Evolutionary conservation across 2,888 invertebrate genomes (phyloP), one percentile per base, ranked within the genome.

Genomic region (Lacanobia oleracea): DNA sequence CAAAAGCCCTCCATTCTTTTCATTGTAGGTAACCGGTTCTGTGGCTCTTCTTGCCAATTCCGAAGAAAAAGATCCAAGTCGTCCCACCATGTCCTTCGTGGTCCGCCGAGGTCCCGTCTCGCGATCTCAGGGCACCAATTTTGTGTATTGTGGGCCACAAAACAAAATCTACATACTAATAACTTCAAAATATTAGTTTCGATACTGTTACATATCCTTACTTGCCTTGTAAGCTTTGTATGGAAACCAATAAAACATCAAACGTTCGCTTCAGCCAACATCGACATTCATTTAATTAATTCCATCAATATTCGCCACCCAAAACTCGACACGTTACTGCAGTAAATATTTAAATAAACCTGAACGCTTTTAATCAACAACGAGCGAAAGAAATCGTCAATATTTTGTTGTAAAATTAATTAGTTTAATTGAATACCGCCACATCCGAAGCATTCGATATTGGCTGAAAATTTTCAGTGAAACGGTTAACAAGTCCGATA

Each of bases 341-440:
- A 45, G 59, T 67, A 27, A 18, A 59, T 76, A 76, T 76, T 45
- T 37, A 68, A 59, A 71, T 61, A 61, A 45, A 62, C 21, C 43
- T 37, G 33, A 75, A 27, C 18, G 50, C 37, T 70, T 71, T 64
- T 23, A 33, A 75, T 37, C 64, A 53, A 54, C 45, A 51, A 27
- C 40, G 57, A 59, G 63, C 16, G 45, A 77, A 80, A 75, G 43
- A 56, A 72, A 57, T 67, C 53, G 37, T 51, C 73, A 78, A 72
- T 77, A 75, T 81, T 73, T 67, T 63, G 54, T 43, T 66, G 64
- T 70, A 45, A 48, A 48, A 68, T 77, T 70, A 71, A 84, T 75
- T 67, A 71, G 43, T 67, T 65, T 61, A 63, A 84, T 75, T 74
- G 43, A 73, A 66, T 50, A 50, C 63, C 27, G 12, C 65, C 50